Evolutionary conservation across 2,113 vertebrate genomes (phyloP), one percentile per base, ranked within the genome.

Genomic region (Gymnobelideus leadbeateri): DNA sequence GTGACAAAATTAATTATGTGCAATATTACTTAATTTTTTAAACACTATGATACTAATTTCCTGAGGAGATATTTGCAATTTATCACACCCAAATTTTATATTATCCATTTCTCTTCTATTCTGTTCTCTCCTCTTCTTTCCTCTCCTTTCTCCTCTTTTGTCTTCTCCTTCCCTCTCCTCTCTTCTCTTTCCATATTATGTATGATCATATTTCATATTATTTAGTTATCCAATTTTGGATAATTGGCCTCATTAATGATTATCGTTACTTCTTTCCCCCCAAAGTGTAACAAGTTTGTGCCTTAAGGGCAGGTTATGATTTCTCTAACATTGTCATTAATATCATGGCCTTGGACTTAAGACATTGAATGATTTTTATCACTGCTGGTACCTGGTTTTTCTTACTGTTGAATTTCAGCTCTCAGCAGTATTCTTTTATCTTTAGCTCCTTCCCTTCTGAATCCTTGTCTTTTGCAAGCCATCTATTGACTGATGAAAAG

Each of bases 211-310:
- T 68, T 14, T 37, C 37, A 68, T 37, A 37, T 14, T 37, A 68
- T 57, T 57, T 8, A 57, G 28, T 57, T 77, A n/a, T 77, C 68
- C 14, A n/a, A n/a, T 21, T 77, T 16, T 91, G 49, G 91, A 95
- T 28, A 95, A 95, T 84, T 93, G 94, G 84, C 53, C 37, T 94
- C 31, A 92, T 95, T 50, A 8, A n/a, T 2, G 14, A 16, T 54
- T 92, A 49, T 95, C 2, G 92, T 57, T 55, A 93, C 92, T 95
- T 94, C 90, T 1, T 91, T 50, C 92, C 95, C 96, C 31, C 3
- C 52, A 91, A 93, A 92, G 84, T 43, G 37, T 93, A 21, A 90
- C 54, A 25, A 92, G 55, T 91, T 95, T 96, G 25, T 95, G 54
- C 24, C 93, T 93, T 90, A 92, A 90, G 10, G 47, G 37, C 7